Evolutionary conservation across 2,113 vertebrate genomes (phyloP), one percentile per base, ranked within the genome.

Genomic region (Crypturellus undulatus): DNA sequence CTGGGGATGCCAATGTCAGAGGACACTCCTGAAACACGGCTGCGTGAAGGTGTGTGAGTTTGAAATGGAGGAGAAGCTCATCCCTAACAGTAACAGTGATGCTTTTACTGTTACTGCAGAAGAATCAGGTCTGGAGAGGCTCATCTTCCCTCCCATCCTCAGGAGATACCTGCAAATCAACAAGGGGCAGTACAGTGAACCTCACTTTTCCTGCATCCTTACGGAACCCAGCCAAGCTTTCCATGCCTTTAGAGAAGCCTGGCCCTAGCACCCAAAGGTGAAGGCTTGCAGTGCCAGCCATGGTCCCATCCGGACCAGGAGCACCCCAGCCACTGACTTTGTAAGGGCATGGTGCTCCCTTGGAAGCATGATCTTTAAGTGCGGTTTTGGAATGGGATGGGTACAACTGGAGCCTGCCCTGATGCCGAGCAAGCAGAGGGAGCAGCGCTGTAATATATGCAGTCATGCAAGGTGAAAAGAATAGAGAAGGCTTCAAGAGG

Each of bases 1-100:
- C 59, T 51, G 20, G 84, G 79, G 81, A 92, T 34, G 38, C 30
- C 3, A 4, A 43, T 84, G 95, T 91, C 89, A 94, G 69, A 92
- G 84, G 84, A 71, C 93, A 68, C n/a, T 54, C 62, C 6, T 92
- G 52, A 54, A 87, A 89, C 67, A 84, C 0, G 1, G 91, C 36
- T 11, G 45, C 81, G 77, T 51, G 63, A 70, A 85, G 62, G 54
- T 42, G 81, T 15, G 54, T 47, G 81, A 13, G 25, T 73, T 87
- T 75, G 78, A 28, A 79, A 79, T 47, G 16, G 49, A 90, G 68
- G 10, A 90, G 85, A 12, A 60, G 43, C 65, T 58, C 13, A 34
- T 22, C 36, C 21, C 67, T 77, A 28, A 63, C 34, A 64, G 15
- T 17, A 16, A 43, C 43, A 34, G 89, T n/a, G 28, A 21, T 22